Evolutionary conservation across 2,113 vertebrate species (phyloP).

Genomic region (Lanius ludovicianus): DNA sequence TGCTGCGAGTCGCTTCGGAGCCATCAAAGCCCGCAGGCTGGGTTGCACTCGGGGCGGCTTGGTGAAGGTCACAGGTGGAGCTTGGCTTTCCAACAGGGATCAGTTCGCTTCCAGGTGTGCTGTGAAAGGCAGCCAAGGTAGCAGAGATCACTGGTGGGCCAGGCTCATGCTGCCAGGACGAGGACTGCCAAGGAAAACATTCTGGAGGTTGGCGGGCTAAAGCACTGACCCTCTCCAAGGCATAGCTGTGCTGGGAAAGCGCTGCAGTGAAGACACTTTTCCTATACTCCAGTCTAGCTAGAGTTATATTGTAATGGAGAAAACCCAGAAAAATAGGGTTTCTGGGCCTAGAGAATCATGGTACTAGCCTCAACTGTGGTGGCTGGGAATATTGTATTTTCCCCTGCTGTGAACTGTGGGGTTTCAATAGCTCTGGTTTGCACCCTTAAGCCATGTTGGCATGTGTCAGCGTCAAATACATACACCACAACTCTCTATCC

Average conservation of each 20-base stretch:
- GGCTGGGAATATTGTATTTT: neutral
- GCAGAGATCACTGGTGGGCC: neutral
- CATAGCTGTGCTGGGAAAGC: neutral
- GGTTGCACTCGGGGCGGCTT: rapidly evolving
- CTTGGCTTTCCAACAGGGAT: neutral
- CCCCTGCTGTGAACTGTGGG: too few species aligned
- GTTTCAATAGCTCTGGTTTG: rapidly evolving
- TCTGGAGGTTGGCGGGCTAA: neutral
- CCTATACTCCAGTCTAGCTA: neutral
- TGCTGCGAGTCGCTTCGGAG: rapidly evolving
- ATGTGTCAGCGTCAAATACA: rapidly evolving
- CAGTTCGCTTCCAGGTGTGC: neutral
- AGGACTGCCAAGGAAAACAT: neutral
- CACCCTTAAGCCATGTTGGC: rapidly evolving
- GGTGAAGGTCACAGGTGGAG: neutral
- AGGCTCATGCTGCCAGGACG: neutral
- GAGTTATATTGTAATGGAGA: neutral
- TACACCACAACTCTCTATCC: neutral
- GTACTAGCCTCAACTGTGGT: rapidly evolving
- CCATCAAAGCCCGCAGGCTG: rapidly evolving
- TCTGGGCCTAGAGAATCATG: neutral
- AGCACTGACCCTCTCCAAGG: neutral
- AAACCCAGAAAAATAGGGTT: neutral
- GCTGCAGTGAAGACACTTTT: neutral
- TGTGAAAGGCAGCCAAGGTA: neutral